Conservation (phyloP, 1,140 invertebrate species). For the Euwallacea similis region DNA sequence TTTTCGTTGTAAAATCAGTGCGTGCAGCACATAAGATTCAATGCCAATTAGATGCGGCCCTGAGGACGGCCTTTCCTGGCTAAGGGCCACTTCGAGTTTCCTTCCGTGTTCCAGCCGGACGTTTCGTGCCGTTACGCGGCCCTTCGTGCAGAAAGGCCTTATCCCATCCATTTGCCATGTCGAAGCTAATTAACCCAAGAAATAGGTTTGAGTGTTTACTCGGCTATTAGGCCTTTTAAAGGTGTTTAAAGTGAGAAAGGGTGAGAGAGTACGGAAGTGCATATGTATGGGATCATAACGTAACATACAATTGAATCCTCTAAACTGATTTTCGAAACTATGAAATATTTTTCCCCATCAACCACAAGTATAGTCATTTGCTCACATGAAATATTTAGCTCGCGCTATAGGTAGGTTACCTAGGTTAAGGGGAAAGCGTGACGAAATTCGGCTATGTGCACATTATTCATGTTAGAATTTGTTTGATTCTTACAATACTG, state of each 20-base stretch:
- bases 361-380: no score
- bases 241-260: background rate
- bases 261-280: no score
- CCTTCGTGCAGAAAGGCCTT: conserved; percentile 19
- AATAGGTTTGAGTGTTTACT: conserved; percentile 17
- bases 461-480: no score
- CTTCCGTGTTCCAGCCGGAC: conserved; percentile 20
- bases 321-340: no score
- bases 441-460: no score
- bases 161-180: conserved; percentile 31
- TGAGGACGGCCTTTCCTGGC: conserved; percentile 23
- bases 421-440: no score
- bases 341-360: no score
- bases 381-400: no score
- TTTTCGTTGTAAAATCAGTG: conserved; percentile 2
- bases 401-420: no score
- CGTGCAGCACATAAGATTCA: conserved; percentile 2
- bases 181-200: conserved; percentile 32
- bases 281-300: no score
- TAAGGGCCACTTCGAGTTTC: conserved; percentile 28
- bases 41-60: background rate
- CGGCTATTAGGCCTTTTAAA: conserved; percentile 3
- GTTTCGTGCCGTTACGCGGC: conserved; percentile 17
- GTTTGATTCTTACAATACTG: no score
- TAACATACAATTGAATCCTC: no score